Percentiles rank a stretch among this genome's conserved stretches.
Evolutionary conservation across 2,888 invertebrate species (phyloP).

Genomic region (Ochlodes sylvanus): DNA sequence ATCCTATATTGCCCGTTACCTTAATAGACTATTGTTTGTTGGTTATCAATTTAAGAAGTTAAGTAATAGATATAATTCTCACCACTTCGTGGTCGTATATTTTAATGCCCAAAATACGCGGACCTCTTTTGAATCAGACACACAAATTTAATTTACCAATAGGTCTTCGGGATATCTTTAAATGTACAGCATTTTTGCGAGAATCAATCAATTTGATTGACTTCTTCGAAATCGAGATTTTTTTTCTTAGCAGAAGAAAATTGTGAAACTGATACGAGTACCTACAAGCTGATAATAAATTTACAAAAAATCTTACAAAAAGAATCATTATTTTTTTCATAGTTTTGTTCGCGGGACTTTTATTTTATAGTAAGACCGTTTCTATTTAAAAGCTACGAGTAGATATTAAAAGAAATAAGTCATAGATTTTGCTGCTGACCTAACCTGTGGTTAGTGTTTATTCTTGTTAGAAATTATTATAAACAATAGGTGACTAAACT

Average conservation of each 20-base stretch:
- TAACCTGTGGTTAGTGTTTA: conserved; percentile 6
- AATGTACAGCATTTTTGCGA: too few relatives aligned
- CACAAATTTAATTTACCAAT: background rate
- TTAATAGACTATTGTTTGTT: conserved; percentile 35
- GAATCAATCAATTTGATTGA: too few relatives aligned
- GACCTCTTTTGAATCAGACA: background rate
- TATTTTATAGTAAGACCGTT: background rate
- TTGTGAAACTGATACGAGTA: too few relatives aligned
- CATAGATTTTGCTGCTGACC: background rate
- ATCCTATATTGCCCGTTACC: conserved; percentile 29
- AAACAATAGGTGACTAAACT: background rate
- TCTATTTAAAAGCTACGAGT: conserved; percentile 1
- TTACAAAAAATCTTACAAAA: background rate
- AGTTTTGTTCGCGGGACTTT: background rate
- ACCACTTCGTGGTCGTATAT: background rate
- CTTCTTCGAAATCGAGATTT: too few relatives aligned
- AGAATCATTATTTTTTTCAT: background rate
- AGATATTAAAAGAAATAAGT: background rate
- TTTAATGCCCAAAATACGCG: background rate
- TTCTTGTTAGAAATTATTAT: background rate
- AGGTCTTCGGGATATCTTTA: too few relatives aligned
- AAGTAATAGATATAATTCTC: conserved; percentile 8
- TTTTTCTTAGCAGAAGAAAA: too few relatives aligned
- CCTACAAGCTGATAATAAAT: background rate
- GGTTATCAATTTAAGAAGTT: conserved; percentile 22